Evolutionary conservation across 1,140 invertebrate species (phyloP).

Genomic region (Drosophila nannoptera): DNA sequence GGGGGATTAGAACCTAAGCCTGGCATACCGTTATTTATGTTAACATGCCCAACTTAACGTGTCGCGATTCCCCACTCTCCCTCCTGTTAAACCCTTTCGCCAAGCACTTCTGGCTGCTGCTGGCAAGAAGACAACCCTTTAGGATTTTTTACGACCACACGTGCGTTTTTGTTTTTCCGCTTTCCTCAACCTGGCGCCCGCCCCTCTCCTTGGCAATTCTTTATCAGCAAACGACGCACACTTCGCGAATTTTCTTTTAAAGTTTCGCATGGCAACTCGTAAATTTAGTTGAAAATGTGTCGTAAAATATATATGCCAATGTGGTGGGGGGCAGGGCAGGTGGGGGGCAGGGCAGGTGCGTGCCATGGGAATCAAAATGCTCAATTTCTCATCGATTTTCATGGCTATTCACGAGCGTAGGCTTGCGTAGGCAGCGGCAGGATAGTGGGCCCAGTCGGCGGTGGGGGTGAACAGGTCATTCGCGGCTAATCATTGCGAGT

Average conservation of each 20-base stretch:
- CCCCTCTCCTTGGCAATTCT: neutral
- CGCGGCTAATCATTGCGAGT: slow-evolving; percentile 64
- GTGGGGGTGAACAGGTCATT: slow-evolving; percentile 28
- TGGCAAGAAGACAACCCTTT: slow-evolving; percentile 30
- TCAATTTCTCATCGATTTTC: slow-evolving; percentile 57
- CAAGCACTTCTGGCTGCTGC: neutral
- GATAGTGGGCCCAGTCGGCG: neutral
- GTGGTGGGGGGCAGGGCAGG: neutral
- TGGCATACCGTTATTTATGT: slow-evolving; percentile 3
- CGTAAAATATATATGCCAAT: slow-evolving; percentile 45
- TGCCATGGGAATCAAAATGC: slow-evolving; percentile 22
- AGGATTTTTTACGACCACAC: slow-evolving; percentile 54
- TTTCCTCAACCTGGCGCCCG: neutral
- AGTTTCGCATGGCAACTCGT: slow-evolving; percentile 52
- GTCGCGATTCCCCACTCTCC: neutral
- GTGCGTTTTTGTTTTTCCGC: slow-evolving; percentile 33
- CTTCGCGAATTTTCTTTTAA: slow-evolving; percentile 53
- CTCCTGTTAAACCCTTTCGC: neutral
- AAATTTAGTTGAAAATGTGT: slow-evolving; percentile 54
- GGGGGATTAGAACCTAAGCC: slow-evolving; percentile 15
- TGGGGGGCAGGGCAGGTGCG: slow-evolving; percentile 28
- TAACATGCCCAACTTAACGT: slow-evolving; percentile 14
- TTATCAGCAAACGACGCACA: slow-evolving; percentile 5
- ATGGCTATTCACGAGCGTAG: neutral
- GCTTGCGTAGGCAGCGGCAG: neutral